Percentiles rank a stretch among this genome's conserved stretches.
Evolutionary conservation across 2,888 invertebrate genomes (phyloP).

Genomic region (Parnassius smintheus): DNA sequence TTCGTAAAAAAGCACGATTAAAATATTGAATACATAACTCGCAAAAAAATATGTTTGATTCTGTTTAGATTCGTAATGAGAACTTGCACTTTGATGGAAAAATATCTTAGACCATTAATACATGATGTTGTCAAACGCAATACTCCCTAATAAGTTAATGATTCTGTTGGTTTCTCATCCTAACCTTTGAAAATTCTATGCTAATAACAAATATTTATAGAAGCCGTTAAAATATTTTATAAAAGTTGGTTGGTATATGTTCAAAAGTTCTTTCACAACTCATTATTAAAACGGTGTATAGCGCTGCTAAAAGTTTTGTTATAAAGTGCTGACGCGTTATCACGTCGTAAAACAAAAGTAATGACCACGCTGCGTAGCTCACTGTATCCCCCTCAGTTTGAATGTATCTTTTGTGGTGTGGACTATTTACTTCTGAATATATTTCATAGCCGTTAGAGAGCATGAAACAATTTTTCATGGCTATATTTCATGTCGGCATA

Average conservation of each 20-base stretch:
- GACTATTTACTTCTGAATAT: constrained; percentile 30
- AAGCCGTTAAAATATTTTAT: constrained; percentile 13
- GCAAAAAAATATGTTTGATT: no score
- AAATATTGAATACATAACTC: no score
- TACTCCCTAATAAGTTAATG: no score
- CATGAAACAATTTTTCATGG: constrained; percentile 22
- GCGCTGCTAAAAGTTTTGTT: constrained; percentile 40
- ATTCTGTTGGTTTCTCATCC: no score
- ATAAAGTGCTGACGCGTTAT: constrained; percentile 49
- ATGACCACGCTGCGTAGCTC: constrained; percentile 44
- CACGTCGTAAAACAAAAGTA: constrained; percentile 57
- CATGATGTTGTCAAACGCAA: no score
- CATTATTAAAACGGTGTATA: constrained; percentile 35
- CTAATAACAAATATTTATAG: constrained; percentile 4
- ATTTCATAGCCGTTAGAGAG: constrained; percentile 26
- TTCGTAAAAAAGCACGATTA: no score
- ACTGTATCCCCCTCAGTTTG: constrained; percentile 36
- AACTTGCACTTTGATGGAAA: no score
- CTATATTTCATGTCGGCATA: constrained; percentile 24
- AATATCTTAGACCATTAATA: no score
- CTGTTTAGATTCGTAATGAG: no score
- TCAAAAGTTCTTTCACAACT: constrained; percentile 21
- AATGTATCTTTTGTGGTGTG: constrained; percentile 30
- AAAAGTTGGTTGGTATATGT: constrained; percentile 15
- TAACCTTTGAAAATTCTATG: background rate